Base-by-base conservation (phyloP, 1,140 invertebrate species). In the Coenobita brevimanus region DNA sequence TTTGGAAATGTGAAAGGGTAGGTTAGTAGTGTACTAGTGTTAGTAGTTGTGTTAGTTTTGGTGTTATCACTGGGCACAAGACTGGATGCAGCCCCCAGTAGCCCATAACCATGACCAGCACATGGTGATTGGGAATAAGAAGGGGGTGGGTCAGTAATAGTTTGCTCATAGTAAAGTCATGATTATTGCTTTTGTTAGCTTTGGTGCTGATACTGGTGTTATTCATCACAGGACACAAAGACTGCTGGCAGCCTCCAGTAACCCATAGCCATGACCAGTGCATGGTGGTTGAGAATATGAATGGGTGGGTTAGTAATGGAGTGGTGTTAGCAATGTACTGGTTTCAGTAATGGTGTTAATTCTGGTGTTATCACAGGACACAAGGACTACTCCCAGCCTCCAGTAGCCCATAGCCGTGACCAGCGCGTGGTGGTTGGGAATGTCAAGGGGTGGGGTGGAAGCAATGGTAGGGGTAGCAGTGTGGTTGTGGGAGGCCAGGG, bases 81-180 rank as follows among this genome's bases (percentile, higher is more conserved):
- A 95, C 41, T 95, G 95, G 89, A 93, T 94, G 41, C 94, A 95
- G 91, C 95, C 95, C 71, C 95, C 95, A 50, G 94, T 94, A n/a
- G n/a, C n/a, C 36, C 95, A 95, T 91, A 94, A 94, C 41, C 91
- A 93, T 79, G 90, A 91, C 38, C 85, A 85, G 67, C 90, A 75
- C 76, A 88, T 89, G 89, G 85, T 87, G 82, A 88, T 89, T 64
- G 82, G 57, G 71, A 89, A 81, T 86, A 81, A 54, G 62, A 84
- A 71, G 91, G 90, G 62, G 86, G 71, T n/a, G n/a, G n/a, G 15
- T 71, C 27, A 71, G 17, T 50, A 50, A 8, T 50, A 50, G 46
- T 50, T 50, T 6, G 17, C 17, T 50, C 6, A 8, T 17, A 50
- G 6, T 6, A 50, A 8, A 6, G 6, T 6, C 17, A 17, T 50